Base-by-base conservation (phyloP, 1,140 invertebrate genomes). In the Papilio aristodemus region DNA sequence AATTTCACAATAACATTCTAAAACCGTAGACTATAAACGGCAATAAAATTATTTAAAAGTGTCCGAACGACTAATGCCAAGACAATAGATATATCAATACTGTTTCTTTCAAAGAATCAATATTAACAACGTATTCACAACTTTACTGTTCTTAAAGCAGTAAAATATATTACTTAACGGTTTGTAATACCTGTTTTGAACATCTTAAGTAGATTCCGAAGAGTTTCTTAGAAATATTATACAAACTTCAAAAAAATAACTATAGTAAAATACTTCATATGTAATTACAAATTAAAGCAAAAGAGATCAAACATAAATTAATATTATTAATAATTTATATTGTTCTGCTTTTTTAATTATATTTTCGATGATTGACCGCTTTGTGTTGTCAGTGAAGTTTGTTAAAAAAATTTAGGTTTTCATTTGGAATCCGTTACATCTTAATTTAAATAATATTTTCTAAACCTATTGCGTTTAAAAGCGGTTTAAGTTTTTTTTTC, bases 1-100 rank as follows among this genome's bases (percentile, higher is more conserved):
- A 37, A 38, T 62, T 62, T 62, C n/a, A 62, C 59, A 62, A 62
- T 62, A 38, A 36, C 59, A 9, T 17, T 37, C 59, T 62, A 39
- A 62, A 60, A 60, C n/a, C 9, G n/a, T 8, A 27, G 57, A 10
- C n/a, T 7, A 58, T 41, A 11, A 41, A 2, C 9, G 9, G 57
- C 57, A 36, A 58, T 58, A 58, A 58, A 58, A 8, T 13, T 17
- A 27, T 58, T 36, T 58, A 58, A 25, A 25, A 27, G 32, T 58
- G 32, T 58, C 27, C 27, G 4, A 36, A 17, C 27, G 27, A 6
- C 46, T 54, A 54, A 54, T 54, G 2, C 46, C 19, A 22, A 22
- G 22, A 54, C 46, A 54, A 54, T 17, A 46, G 1, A 3, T 17
- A 43, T 8, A 43, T 10, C 17, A 19, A 54, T 22, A 54, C 17